phyloP scores from a whole-genome alignment of 2,797 vertebrate genomes.

The Vultur gryphus region DNA sequence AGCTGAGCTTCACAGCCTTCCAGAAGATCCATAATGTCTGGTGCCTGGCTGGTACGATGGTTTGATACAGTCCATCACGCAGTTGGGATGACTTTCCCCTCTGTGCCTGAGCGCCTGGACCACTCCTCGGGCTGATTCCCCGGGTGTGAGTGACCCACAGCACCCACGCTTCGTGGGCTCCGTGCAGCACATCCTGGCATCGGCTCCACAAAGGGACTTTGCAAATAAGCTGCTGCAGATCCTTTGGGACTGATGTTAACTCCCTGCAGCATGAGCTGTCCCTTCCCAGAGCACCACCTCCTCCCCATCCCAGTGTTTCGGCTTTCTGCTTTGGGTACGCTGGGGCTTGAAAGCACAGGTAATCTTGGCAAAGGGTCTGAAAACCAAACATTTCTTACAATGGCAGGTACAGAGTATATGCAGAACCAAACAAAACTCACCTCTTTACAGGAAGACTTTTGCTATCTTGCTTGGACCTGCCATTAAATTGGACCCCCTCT shows the following conservation, averaged over 20 bases:
- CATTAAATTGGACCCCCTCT: background rate
- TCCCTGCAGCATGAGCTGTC: background rate
- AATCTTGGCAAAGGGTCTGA: background rate
- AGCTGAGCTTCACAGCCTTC: background rate
- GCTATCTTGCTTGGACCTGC: background rate
- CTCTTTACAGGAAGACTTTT: background rate
- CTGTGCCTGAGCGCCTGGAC: background rate
- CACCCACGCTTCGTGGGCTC: rapidly evolving
- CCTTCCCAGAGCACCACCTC: background rate
- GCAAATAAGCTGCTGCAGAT: background rate
- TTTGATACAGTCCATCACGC: background rate
- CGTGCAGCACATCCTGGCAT: background rate
- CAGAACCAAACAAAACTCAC: background rate
- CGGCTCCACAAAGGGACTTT: background rate
- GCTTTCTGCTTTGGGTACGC: rapidly evolving
- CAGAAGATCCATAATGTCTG: background rate
- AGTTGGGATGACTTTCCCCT: background rate
- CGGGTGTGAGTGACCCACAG: background rate
- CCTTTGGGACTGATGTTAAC: background rate
- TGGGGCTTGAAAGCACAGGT: background rate
- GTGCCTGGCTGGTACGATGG: no score
- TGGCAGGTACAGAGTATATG: background rate
- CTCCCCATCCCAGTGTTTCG: background rate
- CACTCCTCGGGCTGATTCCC: background rate
- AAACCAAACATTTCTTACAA: background rate